phyloP scores from a whole-genome alignment of 35 echinoderm and acorn worm genomes.

The Anneissia japonica region DNA sequence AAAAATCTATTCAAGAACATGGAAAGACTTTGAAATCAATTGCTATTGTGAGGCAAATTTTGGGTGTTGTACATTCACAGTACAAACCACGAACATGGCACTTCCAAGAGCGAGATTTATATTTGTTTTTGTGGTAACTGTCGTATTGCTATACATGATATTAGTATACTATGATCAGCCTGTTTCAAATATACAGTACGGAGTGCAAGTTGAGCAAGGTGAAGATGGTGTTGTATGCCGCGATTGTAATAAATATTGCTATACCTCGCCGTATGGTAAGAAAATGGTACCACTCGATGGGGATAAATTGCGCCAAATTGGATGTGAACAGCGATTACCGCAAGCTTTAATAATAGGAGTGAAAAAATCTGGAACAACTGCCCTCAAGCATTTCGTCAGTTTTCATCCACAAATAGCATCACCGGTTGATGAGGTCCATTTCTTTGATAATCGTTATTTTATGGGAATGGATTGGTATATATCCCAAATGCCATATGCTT shows the following conservation, averaged over 20 bases:
- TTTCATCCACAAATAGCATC: conserved; percentile 49
- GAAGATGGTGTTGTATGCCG: background rate
- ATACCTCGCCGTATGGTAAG: background rate
- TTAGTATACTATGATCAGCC: background rate
- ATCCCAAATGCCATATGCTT: conserved; percentile 32
- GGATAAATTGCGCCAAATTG: conserved; percentile 7
- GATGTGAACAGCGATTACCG: conserved; percentile 29
- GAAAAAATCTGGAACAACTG: conserved; percentile 54
- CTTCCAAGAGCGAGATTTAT: background rate
- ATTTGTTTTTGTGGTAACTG: background rate
- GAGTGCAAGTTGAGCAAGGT: background rate
- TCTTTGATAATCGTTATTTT: conserved; percentile 32
- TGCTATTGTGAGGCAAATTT: no score
- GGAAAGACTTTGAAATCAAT: no score
- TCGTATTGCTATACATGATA: background rate
- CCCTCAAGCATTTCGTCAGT: conserved; percentile 38
- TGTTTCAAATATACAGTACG: background rate
- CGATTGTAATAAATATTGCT: background rate
- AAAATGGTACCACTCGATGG: conserved; percentile 4
- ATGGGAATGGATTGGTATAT: conserved; percentile 61
- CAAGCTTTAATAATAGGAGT: conserved; percentile 48
- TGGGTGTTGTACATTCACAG: no score
- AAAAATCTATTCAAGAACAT: no score
- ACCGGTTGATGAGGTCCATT: conserved; percentile 14
- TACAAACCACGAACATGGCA: background rate